phyloP scores from a whole-genome alignment of 2,797 vertebrate species.

The Bufotes viridis region DNA sequence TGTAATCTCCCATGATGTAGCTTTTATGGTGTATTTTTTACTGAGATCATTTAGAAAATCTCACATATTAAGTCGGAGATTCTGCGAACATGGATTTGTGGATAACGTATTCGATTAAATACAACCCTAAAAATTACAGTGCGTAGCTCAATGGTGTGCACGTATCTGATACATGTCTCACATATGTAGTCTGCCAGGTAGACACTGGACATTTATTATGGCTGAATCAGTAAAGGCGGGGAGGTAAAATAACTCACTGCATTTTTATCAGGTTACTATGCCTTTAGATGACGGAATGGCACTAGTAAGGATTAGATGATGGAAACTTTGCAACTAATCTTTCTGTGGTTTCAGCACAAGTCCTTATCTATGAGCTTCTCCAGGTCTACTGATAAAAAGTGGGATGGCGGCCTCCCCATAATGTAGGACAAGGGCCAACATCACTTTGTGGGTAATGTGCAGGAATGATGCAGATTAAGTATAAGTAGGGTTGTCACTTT shows the following conservation, averaged over 20 bases:
- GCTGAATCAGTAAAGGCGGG: too few relatives aligned
- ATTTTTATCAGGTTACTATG: not conserved
- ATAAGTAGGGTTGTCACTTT: too few relatives aligned
- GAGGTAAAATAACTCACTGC: too few relatives aligned
- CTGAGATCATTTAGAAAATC: slow-evolving; percentile 21
- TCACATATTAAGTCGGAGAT: not conserved
- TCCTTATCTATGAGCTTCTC: not conserved
- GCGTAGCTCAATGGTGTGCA: not conserved
- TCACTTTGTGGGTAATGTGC: too few relatives aligned
- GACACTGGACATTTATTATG: too few relatives aligned
- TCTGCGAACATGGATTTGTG: slow-evolving; percentile 15
- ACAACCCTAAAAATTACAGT: not conserved
- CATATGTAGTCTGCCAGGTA: too few relatives aligned
- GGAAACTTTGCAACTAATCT: not conserved
- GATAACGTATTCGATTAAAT: slow-evolving; percentile 7
- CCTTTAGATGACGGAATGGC: not conserved
- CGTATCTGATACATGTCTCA: too few relatives aligned
- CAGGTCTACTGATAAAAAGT: not conserved
- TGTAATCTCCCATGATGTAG: slow-evolving; percentile 15
- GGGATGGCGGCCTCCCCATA: not conserved
- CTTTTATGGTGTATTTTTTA: slow-evolving; percentile 19
- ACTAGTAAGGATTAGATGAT: not conserved
- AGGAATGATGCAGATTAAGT: too few relatives aligned
- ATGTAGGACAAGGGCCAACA: too few relatives aligned
- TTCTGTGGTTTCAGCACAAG: not conserved